Evolutionary conservation across 1,140 invertebrate genomes (phyloP), one percentile per base, ranked within the genome.

Genomic region (Listronotus bonariensis): DNA sequence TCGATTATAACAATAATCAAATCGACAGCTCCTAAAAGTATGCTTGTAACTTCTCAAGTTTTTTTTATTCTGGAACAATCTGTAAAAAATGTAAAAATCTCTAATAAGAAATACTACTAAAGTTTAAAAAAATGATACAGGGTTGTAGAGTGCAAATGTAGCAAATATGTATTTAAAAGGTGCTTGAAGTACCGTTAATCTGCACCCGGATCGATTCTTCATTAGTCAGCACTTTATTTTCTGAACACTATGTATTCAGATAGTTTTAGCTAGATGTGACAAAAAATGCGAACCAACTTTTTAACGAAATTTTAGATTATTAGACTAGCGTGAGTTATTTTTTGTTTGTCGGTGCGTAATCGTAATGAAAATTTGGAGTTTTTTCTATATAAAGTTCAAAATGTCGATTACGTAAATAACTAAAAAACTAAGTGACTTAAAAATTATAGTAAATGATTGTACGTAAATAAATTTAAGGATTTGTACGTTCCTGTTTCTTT

Each of bases 101-200:
- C 6, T 6, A 58, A 48, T 12, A 18, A 49, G 49, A 31, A 18
- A 48, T 36, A 58, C 10, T 51, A 60, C 9, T 36, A 32, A 32
- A 51, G n/a, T 53, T 53, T 53, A 53, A 18, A 45, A 46, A 56
- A 58, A 58, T 48, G 26, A 58, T 58, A 58, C 56, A 51, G 59
- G 59, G 46, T 52, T 62, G 51, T 62, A 62, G 51, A 62, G 59
- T 62, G 51, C 59, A 62, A 62, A 62, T 53, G 34, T 62, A 62
- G 58, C 48, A 34, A 36, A 45, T 43, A 17, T 34, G 18, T 14
- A 6, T n/a, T 31, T 49, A 18, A 15, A 18, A 11, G 41, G 36
- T 60, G 43, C 12, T 40, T 40, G 31, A 60, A 45, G 41, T 41
- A 40, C 18, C 40, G 10, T 51, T 34, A 60, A 36, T 51, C 12